Conservation (phyloP, 1,140 invertebrate species). For the Drosophila tsacasi region DNA sequence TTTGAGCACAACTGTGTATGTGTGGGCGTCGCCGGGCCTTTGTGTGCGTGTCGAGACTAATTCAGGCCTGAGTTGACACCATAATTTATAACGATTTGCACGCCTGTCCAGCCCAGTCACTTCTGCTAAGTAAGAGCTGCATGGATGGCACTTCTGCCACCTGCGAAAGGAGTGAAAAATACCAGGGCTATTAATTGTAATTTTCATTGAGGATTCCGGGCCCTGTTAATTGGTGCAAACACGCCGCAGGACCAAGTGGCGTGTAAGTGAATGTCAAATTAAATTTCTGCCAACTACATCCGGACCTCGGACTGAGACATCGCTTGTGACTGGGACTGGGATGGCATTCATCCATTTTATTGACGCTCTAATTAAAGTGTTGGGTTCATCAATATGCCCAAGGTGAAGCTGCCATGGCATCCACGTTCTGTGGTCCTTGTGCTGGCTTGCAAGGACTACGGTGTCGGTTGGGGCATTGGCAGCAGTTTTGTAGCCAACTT, state of each 20-base stretch:
- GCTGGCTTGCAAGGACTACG: constrained; percentile 34
- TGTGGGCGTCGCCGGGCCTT: constrained; percentile 20
- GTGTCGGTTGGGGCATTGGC: constrained; percentile 28
- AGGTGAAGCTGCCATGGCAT: constrained; percentile 49
- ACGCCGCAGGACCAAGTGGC: constrained; percentile 46
- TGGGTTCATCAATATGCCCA: constrained; percentile 56
- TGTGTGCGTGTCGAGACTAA: constrained; percentile 73
- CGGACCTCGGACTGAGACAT: constrained; percentile 1
- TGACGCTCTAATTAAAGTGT: constrained; percentile 75
- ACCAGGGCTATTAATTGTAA: constrained; percentile 45
- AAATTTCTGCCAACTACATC: constrained; percentile 29
- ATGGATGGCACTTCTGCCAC: constrained; percentile 13
- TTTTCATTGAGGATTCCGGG: constrained; percentile 24
- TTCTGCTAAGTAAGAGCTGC: constrained; percentile 22
- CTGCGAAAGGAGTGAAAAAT: constrained; percentile 52
- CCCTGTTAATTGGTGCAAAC: constrained; percentile 45
- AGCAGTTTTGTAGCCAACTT: constrained; percentile 58
- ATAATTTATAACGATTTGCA: constrained; percentile 74
- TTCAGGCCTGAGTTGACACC: constrained; percentile 68
- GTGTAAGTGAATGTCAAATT: constrained; percentile 48
- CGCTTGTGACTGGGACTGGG: not conserved
- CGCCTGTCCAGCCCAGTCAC: constrained; percentile 32
- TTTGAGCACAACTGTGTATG: not conserved
- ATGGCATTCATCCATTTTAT: constrained; percentile 70
- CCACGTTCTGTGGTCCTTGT: constrained; percentile 15